Conservation (phyloP, 2,888 invertebrate species). For the Coelinius sp. region DNA sequence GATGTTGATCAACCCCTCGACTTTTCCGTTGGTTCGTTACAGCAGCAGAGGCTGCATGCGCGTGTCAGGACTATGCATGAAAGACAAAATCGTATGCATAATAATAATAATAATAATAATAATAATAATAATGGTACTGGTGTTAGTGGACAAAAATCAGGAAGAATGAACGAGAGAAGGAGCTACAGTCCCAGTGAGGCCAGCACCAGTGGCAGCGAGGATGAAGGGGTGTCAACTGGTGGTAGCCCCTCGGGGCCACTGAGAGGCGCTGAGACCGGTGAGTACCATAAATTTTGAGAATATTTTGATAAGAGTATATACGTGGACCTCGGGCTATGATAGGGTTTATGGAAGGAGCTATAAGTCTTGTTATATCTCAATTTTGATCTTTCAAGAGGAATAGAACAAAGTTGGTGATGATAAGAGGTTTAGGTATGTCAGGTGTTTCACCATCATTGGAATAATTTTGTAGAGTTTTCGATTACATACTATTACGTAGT, state of each 20-base stretch:
- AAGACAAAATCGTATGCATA: conserved; percentile 57
- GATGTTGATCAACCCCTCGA: conserved; percentile 79
- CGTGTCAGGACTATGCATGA: conserved; percentile 60
- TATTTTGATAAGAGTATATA: conserved; percentile 6
- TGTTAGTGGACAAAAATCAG: conserved; percentile 44
- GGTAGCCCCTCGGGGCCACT: conserved; percentile 67
- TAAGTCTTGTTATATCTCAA: neutral
- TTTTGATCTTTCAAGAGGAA: neutral
- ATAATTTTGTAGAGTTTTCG: conserved; percentile 2
- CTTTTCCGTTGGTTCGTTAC: conserved; percentile 79
- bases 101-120: conserved; percentile 64
- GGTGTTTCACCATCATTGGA: neutral
- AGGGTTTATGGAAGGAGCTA: neutral
- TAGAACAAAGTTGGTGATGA: neutral
- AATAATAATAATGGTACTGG: conserved; percentile 56
- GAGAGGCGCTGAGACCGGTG: conserved; percentile 66
- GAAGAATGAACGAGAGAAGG: conserved; percentile 55
- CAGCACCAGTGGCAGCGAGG: conserved; percentile 65
- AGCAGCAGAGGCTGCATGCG: conserved; percentile 63
- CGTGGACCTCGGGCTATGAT: neutral
- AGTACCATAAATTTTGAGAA: conserved; percentile 46
- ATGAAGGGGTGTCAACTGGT: conserved; percentile 68
- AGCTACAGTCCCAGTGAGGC: conserved; percentile 68
- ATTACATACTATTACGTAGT: conserved; percentile 19
- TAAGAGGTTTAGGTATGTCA: neutral